These are phyloP conservation scores for Cyrtonyx montezumae DNA, from an alignment of 2,113 vertebrate species.

Conservation along the genomic window DNA sequence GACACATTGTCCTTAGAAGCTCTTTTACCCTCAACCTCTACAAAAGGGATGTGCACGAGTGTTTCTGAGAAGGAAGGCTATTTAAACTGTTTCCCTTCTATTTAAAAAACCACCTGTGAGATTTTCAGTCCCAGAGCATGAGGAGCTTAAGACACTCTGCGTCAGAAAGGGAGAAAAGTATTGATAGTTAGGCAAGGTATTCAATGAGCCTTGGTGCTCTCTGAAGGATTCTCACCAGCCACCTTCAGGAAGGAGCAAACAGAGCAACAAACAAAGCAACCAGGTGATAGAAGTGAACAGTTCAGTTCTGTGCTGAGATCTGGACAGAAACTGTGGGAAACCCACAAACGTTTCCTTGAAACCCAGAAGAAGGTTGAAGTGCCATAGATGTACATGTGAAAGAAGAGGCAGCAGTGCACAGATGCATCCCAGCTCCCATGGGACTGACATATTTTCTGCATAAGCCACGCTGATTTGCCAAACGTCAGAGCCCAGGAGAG, in stretches of 20 bases:
- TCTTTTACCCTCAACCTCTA: rapidly evolving
- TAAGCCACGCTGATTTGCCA: background rate
- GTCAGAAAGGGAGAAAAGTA: background rate
- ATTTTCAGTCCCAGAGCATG: background rate
- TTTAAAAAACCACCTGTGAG: background rate
- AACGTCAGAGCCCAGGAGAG: background rate
- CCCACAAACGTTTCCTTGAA: background rate
- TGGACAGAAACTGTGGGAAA: background rate
- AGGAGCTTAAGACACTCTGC: background rate
- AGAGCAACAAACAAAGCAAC: background rate
- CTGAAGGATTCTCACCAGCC: background rate
- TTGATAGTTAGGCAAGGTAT: background rate
- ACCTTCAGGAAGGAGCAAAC: background rate
- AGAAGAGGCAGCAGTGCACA: rapidly evolving
- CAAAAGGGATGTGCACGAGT: background rate
- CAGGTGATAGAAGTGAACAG: background rate
- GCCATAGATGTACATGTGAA: rapidly evolving
- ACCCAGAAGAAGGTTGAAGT: background rate
- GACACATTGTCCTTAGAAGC: rapidly evolving
- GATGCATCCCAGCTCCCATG: rapidly evolving
- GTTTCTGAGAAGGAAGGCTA: background rate
- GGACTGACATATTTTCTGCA: rapidly evolving
- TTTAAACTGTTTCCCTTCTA: background rate
- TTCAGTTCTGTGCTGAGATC: background rate
- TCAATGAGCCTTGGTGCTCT: background rate